A percentile compares a stretch with the other conserved stretches of the same genome.
phyloP scores from a whole-genome alignment of 2,113 vertebrate species.

The Gobiocypris rarus region DNA sequence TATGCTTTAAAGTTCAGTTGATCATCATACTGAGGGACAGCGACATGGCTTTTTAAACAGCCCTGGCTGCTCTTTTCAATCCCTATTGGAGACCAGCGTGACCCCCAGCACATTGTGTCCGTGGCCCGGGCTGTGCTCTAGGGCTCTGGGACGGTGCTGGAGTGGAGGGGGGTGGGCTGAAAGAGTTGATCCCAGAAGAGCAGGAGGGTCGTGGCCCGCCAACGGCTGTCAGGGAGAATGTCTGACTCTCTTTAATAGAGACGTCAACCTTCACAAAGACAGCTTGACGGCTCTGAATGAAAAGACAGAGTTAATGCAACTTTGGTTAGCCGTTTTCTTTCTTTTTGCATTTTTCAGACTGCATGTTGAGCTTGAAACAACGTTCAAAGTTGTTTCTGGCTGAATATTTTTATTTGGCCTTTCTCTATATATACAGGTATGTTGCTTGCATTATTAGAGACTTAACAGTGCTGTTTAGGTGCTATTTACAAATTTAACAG shows the following conservation, averaged over 20 bases:
- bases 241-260: conserved; percentile 78
- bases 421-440: no score
- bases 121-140: conserved; percentile 61
- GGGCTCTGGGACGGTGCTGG: conserved; percentile 56
- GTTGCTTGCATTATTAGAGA: not conserved
- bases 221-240: conserved; percentile 55
- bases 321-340: conserved; percentile 44
- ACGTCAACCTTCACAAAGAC: conserved; percentile 80
- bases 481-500: not conserved
- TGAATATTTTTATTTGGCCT: not conserved
- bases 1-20: conserved; percentile 13
- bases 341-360: not conserved
- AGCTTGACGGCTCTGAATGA: conserved; percentile 75
- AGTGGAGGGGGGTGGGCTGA: conserved; percentile 30
- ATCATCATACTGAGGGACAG: conserved; percentile 17
- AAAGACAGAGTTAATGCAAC: conserved; percentile 64
- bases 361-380: conserved; percentile 15
- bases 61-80: conserved; percentile 63
- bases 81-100: conserved; percentile 58
- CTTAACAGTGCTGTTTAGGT: not conserved
- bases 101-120: conserved; percentile 68
- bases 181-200: conserved; percentile 54
- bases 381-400: not conserved
- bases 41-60: conserved; percentile 39
- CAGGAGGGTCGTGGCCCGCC: conserved; percentile 68